Percentiles rank a stretch among this genome's conserved stretches.
These are phyloP conservation scores for Cnemophilus loriae DNA, from an alignment of 2,113 vertebrate genomes.

Conservation along the genomic window DNA sequence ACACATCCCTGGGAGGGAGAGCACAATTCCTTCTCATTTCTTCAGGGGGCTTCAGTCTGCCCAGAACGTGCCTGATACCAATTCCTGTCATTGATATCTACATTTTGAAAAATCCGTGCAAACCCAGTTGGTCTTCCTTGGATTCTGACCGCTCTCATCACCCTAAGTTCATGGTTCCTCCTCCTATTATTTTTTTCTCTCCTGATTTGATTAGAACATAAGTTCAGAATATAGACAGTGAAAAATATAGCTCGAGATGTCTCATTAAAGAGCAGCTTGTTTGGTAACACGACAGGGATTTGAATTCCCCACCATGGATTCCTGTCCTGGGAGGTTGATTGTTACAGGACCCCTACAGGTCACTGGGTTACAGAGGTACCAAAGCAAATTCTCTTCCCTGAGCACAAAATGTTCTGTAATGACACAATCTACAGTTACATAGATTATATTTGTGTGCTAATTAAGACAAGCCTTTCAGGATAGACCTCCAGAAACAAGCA, in stretches of 20 bases:
- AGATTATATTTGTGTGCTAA: not conserved
- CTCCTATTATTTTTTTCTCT: not conserved
- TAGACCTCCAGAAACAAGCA: not conserved
- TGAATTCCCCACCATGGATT: not conserved
- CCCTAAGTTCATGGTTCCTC: not conserved
- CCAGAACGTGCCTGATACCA: no score
- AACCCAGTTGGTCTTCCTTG: not conserved
- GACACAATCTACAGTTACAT: not conserved
- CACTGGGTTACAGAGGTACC: not conserved
- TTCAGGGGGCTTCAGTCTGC: not conserved
- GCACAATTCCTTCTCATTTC: not conserved
- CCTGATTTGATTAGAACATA: not conserved
- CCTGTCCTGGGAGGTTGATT: not conserved
- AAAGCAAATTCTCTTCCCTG: not conserved
- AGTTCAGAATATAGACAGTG: not conserved
- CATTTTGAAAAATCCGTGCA: not conserved
- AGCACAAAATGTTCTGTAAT: not conserved
- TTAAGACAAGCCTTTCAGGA: not conserved
- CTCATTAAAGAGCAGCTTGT: not conserved
- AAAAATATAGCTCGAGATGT: not conserved
- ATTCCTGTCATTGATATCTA: not conserved
- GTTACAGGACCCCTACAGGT: not conserved
- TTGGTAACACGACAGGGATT: not conserved
- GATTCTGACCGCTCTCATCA: not conserved
- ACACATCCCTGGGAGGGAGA: not conserved